phyloP scores from a whole-genome alignment of 2,797 vertebrate genomes.

The Poeciliopsis turneri region DNA sequence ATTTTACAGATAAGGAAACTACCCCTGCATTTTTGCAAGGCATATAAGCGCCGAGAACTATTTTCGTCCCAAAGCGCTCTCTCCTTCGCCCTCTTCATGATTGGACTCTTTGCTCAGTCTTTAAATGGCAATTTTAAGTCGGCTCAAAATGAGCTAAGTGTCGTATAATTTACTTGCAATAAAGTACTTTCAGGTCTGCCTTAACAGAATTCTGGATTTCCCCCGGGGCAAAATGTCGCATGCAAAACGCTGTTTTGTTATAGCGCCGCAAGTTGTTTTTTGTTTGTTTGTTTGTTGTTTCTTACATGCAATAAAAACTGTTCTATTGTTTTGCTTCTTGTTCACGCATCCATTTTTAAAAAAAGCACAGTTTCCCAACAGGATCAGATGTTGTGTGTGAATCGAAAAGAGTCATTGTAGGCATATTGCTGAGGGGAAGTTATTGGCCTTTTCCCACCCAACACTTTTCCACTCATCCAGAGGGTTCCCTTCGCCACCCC shows the following conservation, averaged over 20 bases:
- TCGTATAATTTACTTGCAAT: constrained; percentile 10
- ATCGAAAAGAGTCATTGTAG: constrained; percentile 47
- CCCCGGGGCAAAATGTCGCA: constrained; percentile 1
- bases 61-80: constrained; percentile 7
- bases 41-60: not conserved
- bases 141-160: constrained; percentile 15
- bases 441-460: constrained; percentile 58
- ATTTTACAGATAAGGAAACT: constrained; percentile 22
- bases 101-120: constrained; percentile 30
- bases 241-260: not conserved
- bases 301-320: not conserved
- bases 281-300: not conserved
- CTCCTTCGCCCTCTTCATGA: constrained; percentile 20
- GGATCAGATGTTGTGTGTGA: constrained; percentile 26
- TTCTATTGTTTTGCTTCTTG: not conserved
- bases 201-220: constrained; percentile 5
- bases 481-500: constrained; percentile 50
- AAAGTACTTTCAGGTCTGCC: constrained; percentile 29
- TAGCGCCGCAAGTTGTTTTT: not conserved
- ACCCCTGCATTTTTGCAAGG: not conserved
- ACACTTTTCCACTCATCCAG: constrained; percentile 57
- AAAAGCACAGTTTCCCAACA: constrained; percentile 11
- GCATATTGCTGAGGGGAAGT: constrained; percentile 64
- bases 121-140: constrained; percentile 27
- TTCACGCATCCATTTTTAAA: too few relatives aligned